These are phyloP conservation scores for Physella acuta DNA, from an alignment of 1,140 invertebrate genomes.

Conservation along the genomic window DNA sequence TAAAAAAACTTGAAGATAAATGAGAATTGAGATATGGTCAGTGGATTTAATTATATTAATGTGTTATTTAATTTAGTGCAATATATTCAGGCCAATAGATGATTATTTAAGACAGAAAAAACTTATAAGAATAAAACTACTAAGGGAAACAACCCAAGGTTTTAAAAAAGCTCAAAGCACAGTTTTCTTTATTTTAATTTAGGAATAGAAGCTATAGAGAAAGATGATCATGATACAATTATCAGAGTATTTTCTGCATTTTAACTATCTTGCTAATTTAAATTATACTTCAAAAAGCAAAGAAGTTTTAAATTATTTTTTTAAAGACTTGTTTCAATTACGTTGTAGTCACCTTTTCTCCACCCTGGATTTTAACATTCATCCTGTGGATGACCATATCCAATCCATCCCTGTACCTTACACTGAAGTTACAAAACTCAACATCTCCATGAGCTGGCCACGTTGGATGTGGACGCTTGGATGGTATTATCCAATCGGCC, in stretches of 20 bases:
- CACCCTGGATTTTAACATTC: constrained; percentile 34
- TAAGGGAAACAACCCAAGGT: too few relatives aligned
- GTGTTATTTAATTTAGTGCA: too few relatives aligned
- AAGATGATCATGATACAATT: too few relatives aligned
- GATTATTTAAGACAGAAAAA: too few relatives aligned
- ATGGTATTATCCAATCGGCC: constrained; percentile 16
- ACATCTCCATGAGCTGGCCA: constrained; percentile 67
- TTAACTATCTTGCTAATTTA: neutral
- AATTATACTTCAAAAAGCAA: neutral
- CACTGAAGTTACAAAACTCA: constrained; percentile 70
- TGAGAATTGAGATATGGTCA: too few relatives aligned
- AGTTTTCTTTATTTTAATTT: too few relatives aligned
- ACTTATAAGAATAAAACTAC: too few relatives aligned
- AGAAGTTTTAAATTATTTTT: neutral
- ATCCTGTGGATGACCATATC: constrained; percentile 47
- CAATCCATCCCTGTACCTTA: constrained; percentile 43
- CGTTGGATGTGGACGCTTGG: constrained; percentile 40
- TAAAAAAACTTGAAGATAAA: too few relatives aligned
- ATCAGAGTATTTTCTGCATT: neutral
- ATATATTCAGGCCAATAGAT: too few relatives aligned
- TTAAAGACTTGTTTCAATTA: neutral
- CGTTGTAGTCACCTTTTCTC: constrained; percentile 62
- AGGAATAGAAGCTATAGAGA: too few relatives aligned
- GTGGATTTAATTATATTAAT: too few relatives aligned
- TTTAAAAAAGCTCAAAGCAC: too few relatives aligned